These are phyloP conservation scores for Halisarca cf. caerulea DNA, from an alignment of 37 sponge, comb jelly and placozoan species.

Conservation along the genomic window DNA sequence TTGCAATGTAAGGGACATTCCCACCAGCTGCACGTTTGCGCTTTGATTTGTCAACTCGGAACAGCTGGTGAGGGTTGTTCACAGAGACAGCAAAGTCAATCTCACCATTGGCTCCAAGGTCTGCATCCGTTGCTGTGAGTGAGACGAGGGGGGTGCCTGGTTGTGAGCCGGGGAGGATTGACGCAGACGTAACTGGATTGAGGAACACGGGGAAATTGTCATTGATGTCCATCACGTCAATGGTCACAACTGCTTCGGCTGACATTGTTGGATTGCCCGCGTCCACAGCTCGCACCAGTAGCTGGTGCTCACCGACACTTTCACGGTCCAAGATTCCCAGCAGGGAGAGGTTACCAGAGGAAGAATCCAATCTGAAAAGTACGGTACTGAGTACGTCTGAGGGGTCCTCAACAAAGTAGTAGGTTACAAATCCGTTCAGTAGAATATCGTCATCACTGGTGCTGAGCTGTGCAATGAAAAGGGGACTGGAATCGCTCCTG, in stretches of 20 bases:
- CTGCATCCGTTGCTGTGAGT: conserved; percentile 20
- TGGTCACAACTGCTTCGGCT: neutral
- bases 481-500: neutral
- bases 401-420: neutral
- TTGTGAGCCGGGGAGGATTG: conserved; percentile 4
- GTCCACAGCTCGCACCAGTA: conserved; percentile 26
- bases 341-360: neutral
- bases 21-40: neutral
- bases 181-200: conserved; percentile 5
- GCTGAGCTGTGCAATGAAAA: neutral
- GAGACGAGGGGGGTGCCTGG: neutral
- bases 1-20: neutral
- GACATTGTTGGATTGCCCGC: conserved; percentile 1
- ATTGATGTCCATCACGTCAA: conserved; percentile 35
- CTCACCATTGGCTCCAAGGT: conserved; percentile 9
- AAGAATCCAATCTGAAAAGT: neutral
- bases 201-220: conserved; percentile 30
- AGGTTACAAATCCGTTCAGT: conserved; percentile 16
- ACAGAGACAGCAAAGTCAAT: conserved; percentile 12
- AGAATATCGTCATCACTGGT: conserved; percentile 15
- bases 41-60: neutral
- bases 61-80: neutral
- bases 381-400: neutral
- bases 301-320: neutral
- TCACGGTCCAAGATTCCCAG: conserved; percentile 32